Conservation (phyloP, 2,888 invertebrate genomes). For the Agrilus mali region DNA sequence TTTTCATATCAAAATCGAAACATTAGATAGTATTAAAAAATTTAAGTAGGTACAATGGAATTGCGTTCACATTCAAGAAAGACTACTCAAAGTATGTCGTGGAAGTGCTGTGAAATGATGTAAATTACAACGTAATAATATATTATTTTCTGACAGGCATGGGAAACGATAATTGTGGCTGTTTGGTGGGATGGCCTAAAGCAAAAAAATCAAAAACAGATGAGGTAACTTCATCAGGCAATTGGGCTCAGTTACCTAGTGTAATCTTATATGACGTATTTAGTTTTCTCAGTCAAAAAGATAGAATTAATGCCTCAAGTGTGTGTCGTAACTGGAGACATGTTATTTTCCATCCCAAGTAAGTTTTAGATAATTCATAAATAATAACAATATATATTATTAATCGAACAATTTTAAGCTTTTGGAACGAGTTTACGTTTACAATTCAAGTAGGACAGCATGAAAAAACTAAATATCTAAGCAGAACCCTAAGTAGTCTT, state of each 20-base stretch:
- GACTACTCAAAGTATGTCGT: no score
- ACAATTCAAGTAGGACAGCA: constrained; percentile 24
- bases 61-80: no score
- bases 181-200: constrained; percentile 28
- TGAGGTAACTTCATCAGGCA: constrained; percentile 14
- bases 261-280: constrained; percentile 31
- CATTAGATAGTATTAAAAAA: no score
- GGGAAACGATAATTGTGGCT: constrained; percentile 26
- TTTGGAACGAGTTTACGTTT: constrained; percentile 31
- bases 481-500: constrained; percentile 25
- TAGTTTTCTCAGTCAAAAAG: constrained; percentile 25
- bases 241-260: constrained; percentile 31
- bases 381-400: neutral
- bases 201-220: constrained; percentile 31
- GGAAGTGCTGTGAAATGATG: no score
- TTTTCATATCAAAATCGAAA: no score
- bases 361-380: constrained; percentile 9
- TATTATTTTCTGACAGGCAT: constrained; percentile 20
- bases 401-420: constrained; percentile 20
- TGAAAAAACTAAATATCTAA: constrained; percentile 26
- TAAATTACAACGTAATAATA: no score
- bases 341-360: constrained; percentile 32
- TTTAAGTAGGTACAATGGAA: no score
- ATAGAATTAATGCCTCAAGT: constrained; percentile 30
- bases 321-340: constrained; percentile 33